Percentiles rank a stretch among this genome's conserved stretches.
phyloP scores from a whole-genome alignment of 2,797 vertebrate species.

The Darevskia mixta region DNA sequence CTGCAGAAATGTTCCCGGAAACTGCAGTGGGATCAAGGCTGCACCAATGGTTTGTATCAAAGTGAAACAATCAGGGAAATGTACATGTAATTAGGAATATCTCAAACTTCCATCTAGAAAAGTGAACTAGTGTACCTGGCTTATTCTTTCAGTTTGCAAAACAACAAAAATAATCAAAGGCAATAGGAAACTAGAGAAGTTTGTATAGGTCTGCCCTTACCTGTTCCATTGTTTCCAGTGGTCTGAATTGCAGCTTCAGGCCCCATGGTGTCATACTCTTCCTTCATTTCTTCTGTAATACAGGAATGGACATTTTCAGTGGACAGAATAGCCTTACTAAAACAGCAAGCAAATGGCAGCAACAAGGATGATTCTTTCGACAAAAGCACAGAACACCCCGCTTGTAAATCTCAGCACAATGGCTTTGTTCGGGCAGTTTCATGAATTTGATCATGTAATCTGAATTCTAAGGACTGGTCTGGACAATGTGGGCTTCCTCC shows the following conservation, averaged over 20 bases:
- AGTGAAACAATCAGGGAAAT: not conserved
- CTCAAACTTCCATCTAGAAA: conserved; percentile 23
- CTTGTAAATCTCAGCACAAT: conserved; percentile 72
- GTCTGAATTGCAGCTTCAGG: conserved; percentile 90
- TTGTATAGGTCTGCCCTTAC: conserved; percentile 78
- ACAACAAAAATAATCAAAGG: not conserved
- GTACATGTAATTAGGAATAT: not conserved
- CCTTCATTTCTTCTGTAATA: conserved; percentile 96
- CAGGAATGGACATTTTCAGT: conserved; percentile 74
- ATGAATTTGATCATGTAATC: conserved; percentile 85
- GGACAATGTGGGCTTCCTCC: not conserved
- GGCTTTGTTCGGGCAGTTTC: conserved; percentile 83
- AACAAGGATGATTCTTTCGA: conserved; percentile 73
- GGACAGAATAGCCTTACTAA: conserved; percentile 68
- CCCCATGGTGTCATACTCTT: conserved; percentile 95
- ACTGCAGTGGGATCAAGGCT: not conserved
- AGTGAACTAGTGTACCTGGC: not conserved
- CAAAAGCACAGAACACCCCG: conserved; percentile 76
- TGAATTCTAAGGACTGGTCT: conserved; percentile 75
- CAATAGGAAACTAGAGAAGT: not conserved
- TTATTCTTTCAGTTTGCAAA: conserved; percentile 11
- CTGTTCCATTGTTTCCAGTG: conserved; percentile 93
- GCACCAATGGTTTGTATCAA: not conserved
- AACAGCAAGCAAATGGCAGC: conserved; percentile 72
- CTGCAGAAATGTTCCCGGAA: not conserved